Evolutionary conservation across 2,797 vertebrate species (phyloP), one percentile per base, ranked within the genome.

Genomic region (Halcyon badia): DNA sequence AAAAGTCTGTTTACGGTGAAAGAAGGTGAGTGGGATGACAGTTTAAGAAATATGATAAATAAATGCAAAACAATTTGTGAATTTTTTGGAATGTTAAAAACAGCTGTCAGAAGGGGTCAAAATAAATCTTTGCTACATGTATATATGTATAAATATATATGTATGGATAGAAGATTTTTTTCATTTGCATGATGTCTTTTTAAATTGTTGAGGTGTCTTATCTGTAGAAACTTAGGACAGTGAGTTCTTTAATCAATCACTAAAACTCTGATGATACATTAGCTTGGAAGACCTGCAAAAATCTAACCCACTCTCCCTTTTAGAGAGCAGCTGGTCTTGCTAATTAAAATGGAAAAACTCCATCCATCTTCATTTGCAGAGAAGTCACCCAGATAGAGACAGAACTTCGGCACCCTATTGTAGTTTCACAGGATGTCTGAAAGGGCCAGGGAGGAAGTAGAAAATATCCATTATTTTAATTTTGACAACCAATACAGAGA

Each of bases 321-420:
- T 46, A 65, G 78, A 89, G 85, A 87, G 68, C 86, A 96, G 77
- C 85, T 96, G 95, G 77, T 84, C 73, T 94, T 80, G 77, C 83
- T 97, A 94, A 97, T 94, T 96, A 92, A 95, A 97, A 95, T 95
- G 78, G 88, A 87, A 96, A 92, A 93, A 48, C 41, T 89, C 60
- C 60, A 97, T 97, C 86, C 78, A 83, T 96, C 95, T 96, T 97
- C 64, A 96, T 97, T 96, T 94, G n/a, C 52, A 73, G 80, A 82
- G 62, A 91, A 77, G 81, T 92, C 51, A 87, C n/a, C 31, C 83
- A 91, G 96, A 80, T 7, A 92, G 44, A 80, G 62, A 66, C 30
- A 83, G 46, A 93, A 89, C 78, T 96, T 93, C 69, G 70, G 42
- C 72, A 87, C 33, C 42, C 51, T 85, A 44, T 66, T 87, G 71